Percentiles rank a stretch among this genome's conserved stretches.
Evolutionary conservation across 2,113 vertebrate species (phyloP).

Genomic region (Tragelaphus imberbis): DNA sequence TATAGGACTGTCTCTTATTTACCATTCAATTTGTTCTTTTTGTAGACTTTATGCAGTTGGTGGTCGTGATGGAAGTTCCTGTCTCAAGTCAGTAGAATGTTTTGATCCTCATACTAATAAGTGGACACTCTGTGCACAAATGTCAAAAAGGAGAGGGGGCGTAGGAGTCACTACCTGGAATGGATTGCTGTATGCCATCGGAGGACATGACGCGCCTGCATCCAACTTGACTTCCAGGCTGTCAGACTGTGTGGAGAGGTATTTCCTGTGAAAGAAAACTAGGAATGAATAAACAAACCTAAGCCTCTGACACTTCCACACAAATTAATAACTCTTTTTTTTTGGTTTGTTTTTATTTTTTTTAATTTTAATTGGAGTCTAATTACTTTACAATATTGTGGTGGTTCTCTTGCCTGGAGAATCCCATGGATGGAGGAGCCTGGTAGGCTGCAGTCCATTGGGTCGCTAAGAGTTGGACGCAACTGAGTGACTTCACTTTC

Average conservation of each 20-base stretch:
- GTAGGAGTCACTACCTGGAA: slow-evolving; percentile 98
- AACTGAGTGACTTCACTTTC: neutral
- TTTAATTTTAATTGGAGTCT: neutral
- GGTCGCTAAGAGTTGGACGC: fast-evolving
- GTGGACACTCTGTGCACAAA: slow-evolving; percentile 93
- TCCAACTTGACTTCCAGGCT: slow-evolving; percentile 93
- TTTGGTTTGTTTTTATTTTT: neutral
- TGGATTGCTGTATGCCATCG: slow-evolving; percentile 95
- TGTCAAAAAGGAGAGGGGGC: slow-evolving; percentile 96
- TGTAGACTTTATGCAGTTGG: slow-evolving; percentile 96
- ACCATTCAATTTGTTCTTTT: neutral
- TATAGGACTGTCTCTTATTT: neutral
- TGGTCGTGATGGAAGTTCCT: slow-evolving; percentile 96
- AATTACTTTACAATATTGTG: neutral
- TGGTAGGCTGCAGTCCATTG: neutral
- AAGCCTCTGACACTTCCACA: neutral
- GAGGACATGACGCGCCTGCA: slow-evolving; percentile 95
- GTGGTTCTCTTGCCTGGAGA: neutral
- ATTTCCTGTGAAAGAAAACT: slow-evolving; percentile 18
- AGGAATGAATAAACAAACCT: neutral
- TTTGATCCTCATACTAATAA: slow-evolving; percentile 99
- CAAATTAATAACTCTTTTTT: neutral
- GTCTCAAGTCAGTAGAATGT: slow-evolving; percentile 97
- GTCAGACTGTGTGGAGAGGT: slow-evolving; percentile 98
- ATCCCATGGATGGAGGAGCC: neutral